These are phyloP conservation scores for Pantala flavescens DNA, from an alignment of 1,140 invertebrate species.

Conservation along the genomic window DNA sequence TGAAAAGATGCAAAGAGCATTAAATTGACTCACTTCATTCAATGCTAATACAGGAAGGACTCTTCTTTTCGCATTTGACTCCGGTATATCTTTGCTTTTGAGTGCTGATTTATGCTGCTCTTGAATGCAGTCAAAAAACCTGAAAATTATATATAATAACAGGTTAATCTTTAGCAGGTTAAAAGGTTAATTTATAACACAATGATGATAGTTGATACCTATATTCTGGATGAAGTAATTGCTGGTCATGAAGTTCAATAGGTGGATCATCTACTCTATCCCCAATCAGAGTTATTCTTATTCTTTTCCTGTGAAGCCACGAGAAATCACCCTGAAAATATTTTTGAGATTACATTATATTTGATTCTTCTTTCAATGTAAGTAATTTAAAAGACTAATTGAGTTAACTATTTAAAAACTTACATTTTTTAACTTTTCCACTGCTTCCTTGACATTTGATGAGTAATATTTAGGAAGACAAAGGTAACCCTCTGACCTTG, in stretches of 20 bases:
- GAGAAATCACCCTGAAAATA: slow-evolving; percentile 54
- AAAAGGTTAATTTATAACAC: background rate
- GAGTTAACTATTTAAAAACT: slow-evolving; percentile 24
- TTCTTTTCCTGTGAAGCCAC: slow-evolving; percentile 76
- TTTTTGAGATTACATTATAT: no score
- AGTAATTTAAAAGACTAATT: no score
- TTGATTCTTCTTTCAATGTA: no score
- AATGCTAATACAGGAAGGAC: slow-evolving; percentile 63
- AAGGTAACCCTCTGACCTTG: slow-evolving; percentile 83
- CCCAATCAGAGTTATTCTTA: slow-evolving; percentile 73
- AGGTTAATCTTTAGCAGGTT: background rate
- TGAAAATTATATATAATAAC: slow-evolving; percentile 16
- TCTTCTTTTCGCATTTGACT: slow-evolving; percentile 22
- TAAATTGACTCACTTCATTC: slow-evolving; percentile 50
- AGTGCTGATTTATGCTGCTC: slow-evolving; percentile 32
- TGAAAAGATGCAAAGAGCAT: no score
- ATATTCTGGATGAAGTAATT: slow-evolving; percentile 41
- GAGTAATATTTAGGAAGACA: slow-evolving; percentile 74
- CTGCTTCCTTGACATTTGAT: slow-evolving; percentile 53
- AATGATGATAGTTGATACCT: slow-evolving; percentile 24
- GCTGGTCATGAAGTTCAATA: slow-evolving; percentile 58
- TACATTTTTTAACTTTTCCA: slow-evolving; percentile 56
- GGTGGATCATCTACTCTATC: slow-evolving; percentile 46
- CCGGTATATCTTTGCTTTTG: background rate
- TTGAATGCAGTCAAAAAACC: slow-evolving; percentile 42